Base-by-base conservation (phyloP, 35 echinoderm and acorn worm genomes). In the Anneissia japonica region DNA sequence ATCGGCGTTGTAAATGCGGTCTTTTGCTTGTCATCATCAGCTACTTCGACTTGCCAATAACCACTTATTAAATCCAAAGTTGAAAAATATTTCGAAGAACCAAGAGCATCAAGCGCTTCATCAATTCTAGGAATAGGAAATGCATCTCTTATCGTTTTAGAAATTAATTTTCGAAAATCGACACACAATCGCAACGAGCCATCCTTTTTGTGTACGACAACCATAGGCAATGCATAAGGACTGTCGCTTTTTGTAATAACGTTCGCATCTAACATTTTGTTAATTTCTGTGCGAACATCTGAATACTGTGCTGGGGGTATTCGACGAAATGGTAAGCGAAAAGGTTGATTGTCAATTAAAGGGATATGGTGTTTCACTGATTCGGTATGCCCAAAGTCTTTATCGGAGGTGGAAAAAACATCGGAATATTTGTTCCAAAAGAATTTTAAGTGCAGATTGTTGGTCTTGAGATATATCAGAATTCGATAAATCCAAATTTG, bases 1-100 rank as follows among this genome's bases (percentile, higher is more conserved):
- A 74, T 41, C 0, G 88, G 37, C 31, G 64, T 79, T 17, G 73
- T 46, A 39, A 84, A 76, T 1, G 80, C 80, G 30, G 80, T 90
- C 38, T 40, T 86, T 5, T 33, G 73, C 46, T 34, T 36, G 35
- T 72, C 38, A 10, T 32, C 81, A 3, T 77, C 76, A 0, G 32
- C 76, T 35, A 77, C 76, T 26, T 77, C 76, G 14, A 77, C 76
- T 38, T 90, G 46, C 39, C 74, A 40, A 78, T 77, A 41, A 9
- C 36, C 72, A 76, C 26, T 39, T 11, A 74, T 56, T 76, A 41
- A 43, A 37, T 74, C 74, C 21, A 72, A 35, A 75, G 74, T 30
- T 75, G 74, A 75, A 75, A 75, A 75, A 32, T 77, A 32, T 12
- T 32, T 77, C 33, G 76, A 34, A 35, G 32, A 35, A 35, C 76